Percentiles rank a stretch among this genome's conserved stretches.
phyloP scores from a whole-genome alignment of 2,113 vertebrate species.

The Chlamydotis undulata region DNA sequence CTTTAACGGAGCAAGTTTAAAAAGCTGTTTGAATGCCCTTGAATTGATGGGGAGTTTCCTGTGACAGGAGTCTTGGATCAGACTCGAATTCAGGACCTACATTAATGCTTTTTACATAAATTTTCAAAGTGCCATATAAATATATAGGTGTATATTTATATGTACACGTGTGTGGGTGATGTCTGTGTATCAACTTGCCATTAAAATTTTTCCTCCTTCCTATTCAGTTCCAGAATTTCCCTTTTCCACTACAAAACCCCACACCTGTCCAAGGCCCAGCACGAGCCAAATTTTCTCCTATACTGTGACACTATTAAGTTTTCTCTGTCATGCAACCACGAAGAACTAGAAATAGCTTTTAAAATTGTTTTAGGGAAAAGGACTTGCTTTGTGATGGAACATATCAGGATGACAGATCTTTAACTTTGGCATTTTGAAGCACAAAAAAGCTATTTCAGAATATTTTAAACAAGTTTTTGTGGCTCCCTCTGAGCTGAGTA shows the following conservation, averaged over 20 bases:
- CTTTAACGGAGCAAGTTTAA: background rate
- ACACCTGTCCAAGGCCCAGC: background rate
- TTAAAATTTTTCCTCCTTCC: background rate
- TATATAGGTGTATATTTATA: background rate
- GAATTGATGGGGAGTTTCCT: background rate
- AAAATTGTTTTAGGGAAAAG: background rate
- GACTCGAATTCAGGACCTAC: background rate
- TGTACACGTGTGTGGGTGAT: background rate
- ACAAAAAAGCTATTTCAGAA: background rate
- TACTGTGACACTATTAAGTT: background rate
- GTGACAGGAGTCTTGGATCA: background rate
- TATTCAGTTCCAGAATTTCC: background rate
- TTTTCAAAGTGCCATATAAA: background rate
- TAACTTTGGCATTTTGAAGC: constrained; percentile 6
- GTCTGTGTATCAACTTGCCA: background rate
- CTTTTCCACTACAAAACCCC: background rate
- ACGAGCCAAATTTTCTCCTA: background rate
- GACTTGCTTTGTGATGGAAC: background rate
- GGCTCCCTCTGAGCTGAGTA: constrained; percentile 37
- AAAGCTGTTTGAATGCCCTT: background rate
- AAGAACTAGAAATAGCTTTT: background rate
- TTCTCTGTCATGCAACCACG: background rate
- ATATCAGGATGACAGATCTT: background rate
- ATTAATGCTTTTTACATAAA: background rate
- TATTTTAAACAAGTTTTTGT: constrained; percentile 52